phyloP scores from a whole-genome alignment of 1,140 invertebrate species.

The Odontomachus brunneus region DNA sequence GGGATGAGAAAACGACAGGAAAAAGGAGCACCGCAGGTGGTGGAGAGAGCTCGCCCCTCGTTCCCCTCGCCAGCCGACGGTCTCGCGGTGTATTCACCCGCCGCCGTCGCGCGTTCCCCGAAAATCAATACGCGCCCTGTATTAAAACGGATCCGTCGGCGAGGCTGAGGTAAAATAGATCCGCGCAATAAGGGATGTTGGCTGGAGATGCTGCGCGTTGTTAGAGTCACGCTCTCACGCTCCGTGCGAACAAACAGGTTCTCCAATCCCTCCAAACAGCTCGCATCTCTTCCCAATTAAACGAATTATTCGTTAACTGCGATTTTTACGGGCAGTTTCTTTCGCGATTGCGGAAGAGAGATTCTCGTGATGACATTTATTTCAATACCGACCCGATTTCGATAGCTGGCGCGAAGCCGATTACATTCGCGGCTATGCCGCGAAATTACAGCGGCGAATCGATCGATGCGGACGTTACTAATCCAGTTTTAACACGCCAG shows the following conservation, averaged over 20 bases:
- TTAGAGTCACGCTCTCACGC: too few relatives aligned
- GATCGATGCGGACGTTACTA: not conserved
- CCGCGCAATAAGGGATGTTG: not conserved
- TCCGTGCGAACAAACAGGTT: not conserved
- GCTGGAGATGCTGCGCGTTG: too few relatives aligned
- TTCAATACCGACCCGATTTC: not conserved
- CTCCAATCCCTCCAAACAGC: not conserved
- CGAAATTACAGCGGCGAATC: not conserved
- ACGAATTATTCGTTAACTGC: not conserved
- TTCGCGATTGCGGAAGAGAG: not conserved
- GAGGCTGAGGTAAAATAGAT: conserved; percentile 56
- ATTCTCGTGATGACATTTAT: not conserved
- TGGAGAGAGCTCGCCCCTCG: not conserved
- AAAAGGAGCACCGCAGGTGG: conserved; percentile 14
- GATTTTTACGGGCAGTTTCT: not conserved
- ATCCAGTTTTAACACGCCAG: not conserved
- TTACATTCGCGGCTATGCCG: too few relatives aligned
- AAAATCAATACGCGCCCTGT: conserved; percentile 76
- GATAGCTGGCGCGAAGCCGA: too few relatives aligned
- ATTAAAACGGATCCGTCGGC: conserved; percentile 69
- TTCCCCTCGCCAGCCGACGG: conserved; percentile 24
- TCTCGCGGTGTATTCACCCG: conserved; percentile 70
- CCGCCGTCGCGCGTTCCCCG: conserved; percentile 39
- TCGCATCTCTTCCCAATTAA: not conserved
- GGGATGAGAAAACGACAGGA: conserved; percentile 18